Evolutionary conservation across 2,888 invertebrate genomes (phyloP).

Genomic region (Cephus spinipes): DNA sequence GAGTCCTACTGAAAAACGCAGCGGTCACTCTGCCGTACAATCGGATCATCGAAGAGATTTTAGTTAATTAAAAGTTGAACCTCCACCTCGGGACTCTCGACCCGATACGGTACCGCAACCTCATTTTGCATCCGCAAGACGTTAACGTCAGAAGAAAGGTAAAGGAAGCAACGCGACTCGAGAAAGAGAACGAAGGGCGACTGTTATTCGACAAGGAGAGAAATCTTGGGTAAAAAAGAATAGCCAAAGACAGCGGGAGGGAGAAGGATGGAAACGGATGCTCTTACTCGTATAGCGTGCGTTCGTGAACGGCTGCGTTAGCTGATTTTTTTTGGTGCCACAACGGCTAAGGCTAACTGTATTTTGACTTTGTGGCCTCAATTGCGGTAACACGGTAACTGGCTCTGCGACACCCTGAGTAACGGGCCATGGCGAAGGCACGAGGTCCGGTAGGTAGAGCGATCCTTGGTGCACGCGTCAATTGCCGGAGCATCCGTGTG

Average conservation of each 20-base stretch:
- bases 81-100: too few species aligned
- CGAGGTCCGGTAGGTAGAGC: slow-evolving; percentile 27
- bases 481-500: too few species aligned
- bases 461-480: neutral
- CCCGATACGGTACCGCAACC: too few species aligned
- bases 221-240: slow-evolving; percentile 10
- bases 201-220: slow-evolving; percentile 12
- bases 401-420: slow-evolving; percentile 64
- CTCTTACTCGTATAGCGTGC: slow-evolving; percentile 4
- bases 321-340: slow-evolving; percentile 21
- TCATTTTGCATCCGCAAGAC: neutral
- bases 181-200: slow-evolving; percentile 15
- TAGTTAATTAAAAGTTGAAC: too few species aligned
- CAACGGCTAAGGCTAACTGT: slow-evolving; percentile 61
- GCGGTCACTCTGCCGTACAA: too few species aligned
- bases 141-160: slow-evolving; percentile 6
- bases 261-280: slow-evolving; percentile 8
- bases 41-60: too few species aligned
- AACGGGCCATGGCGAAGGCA: slow-evolving; percentile 57
- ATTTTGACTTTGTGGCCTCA: slow-evolving; percentile 68
- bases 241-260: slow-evolving; percentile 12
- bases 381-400: slow-evolving; percentile 68
- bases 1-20: too few species aligned
- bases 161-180: slow-evolving; percentile 2
- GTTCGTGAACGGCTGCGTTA: slow-evolving; percentile 4